Percentiles rank a stretch among this genome's conserved stretches.
Conservation (phyloP, 2,797 vertebrate species). For the Propithecus deckenii region DNA sequence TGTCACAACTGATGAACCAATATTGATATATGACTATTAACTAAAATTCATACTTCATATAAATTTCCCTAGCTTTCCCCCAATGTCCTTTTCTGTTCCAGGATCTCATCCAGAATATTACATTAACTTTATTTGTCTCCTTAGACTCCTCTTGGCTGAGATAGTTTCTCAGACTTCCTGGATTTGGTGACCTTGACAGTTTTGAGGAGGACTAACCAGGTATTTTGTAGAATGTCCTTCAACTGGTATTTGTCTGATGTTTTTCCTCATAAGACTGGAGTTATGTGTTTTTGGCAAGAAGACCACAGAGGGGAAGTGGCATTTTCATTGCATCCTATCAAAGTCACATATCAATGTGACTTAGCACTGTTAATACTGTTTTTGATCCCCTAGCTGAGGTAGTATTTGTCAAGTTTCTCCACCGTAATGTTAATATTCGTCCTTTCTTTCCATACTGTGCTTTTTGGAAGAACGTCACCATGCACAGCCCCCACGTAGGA, state of each 20-base stretch:
- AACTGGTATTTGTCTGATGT: background rate
- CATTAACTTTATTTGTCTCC: background rate
- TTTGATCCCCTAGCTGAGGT: too few species aligned
- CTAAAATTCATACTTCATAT: background rate
- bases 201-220: too few species aligned
- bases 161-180: background rate
- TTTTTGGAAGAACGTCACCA: background rate
- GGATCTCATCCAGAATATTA: background rate
- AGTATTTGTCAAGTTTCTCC: too few species aligned
- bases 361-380: too few species aligned
- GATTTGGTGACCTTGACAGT: too few species aligned
- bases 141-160: background rate
- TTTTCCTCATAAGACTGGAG: background rate
- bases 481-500: background rate
- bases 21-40: background rate
- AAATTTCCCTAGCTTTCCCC: background rate
- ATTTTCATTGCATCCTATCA: background rate
- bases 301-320: background rate
- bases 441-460: too few species aligned
- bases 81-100: background rate
- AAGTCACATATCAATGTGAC: too few species aligned
- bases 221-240: background rate
- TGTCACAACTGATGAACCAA: too few species aligned
- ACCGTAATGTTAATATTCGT: too few species aligned
- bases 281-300: background rate